A percentile compares a stretch with the other conserved stretches of the same genome.
Conservation (phyloP, 1,140 invertebrate species). For the Eulimnadia texana region DNA sequence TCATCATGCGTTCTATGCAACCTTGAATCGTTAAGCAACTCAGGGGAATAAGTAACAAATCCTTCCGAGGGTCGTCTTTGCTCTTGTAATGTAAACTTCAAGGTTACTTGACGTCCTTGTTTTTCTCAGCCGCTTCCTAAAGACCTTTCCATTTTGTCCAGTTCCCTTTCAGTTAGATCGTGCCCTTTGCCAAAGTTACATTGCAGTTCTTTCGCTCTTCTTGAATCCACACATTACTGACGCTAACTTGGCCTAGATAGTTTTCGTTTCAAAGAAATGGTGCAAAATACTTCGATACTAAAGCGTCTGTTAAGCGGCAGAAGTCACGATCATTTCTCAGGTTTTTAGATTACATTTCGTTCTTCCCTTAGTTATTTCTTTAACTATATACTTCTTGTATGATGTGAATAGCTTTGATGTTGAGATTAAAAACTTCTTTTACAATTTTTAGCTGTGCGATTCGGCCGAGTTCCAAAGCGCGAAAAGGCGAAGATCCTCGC, state of each 20-base stretch:
- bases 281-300: too few relatives aligned
- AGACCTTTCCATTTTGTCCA: background rate
- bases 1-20: background rate
- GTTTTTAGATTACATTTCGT: too few relatives aligned
- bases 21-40: background rate
- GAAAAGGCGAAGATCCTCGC: slow-evolving; percentile 97
- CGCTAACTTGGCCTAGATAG: too few relatives aligned
- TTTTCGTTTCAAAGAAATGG: too few relatives aligned
- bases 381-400: too few relatives aligned
- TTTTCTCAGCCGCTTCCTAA: background rate
- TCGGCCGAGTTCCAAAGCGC: slow-evolving; percentile 95
- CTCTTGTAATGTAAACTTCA: background rate
- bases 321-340: too few relatives aligned
- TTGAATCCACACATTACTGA: too few relatives aligned
- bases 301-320: too few relatives aligned
- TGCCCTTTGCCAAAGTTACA: background rate
- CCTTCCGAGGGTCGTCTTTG: background rate
- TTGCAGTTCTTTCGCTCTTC: background rate
- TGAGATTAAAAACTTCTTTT: too few relatives aligned
- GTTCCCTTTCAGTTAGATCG: background rate
- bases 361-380: too few relatives aligned
- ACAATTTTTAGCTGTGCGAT: slow-evolving; percentile 73
- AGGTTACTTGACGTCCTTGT: background rate
- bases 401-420: too few relatives aligned
- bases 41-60: background rate